phyloP scores from a whole-genome alignment of 1,140 invertebrate species.

The Thalassaphorura encarpata region DNA sequence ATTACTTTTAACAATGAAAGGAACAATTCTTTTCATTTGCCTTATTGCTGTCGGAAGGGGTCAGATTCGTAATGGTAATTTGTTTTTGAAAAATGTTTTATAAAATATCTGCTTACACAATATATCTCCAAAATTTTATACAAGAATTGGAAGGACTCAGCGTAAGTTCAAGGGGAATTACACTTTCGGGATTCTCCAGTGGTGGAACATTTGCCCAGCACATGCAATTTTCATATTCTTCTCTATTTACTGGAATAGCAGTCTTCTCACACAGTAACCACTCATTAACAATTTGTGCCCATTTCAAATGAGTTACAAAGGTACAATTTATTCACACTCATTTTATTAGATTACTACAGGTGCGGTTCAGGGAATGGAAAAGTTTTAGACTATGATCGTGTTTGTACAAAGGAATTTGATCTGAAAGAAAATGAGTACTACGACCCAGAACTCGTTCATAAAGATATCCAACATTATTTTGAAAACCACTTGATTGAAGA shows the following conservation, averaged over 20 bases:
- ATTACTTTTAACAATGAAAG: no score
- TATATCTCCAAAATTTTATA: no score
- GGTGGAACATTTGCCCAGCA: slow-evolving; percentile 27
- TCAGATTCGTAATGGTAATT: no score
- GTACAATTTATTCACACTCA: background rate
- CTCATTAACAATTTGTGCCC: background rate
- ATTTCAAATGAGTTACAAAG: background rate
- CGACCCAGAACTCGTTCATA: background rate
- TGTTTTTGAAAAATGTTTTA: no score
- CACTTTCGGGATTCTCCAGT: slow-evolving; percentile 20
- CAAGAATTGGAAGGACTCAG: no score
- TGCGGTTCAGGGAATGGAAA: slow-evolving; percentile 14
- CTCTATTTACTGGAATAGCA: slow-evolving; percentile 18
- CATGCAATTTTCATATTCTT: slow-evolving; percentile 15
- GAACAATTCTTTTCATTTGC: no score
- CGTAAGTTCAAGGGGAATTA: no score
- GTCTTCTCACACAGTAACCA: slow-evolving; percentile 27
- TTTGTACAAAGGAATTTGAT: slow-evolving; percentile 14
- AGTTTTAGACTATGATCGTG: slow-evolving; percentile 13
- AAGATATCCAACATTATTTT: slow-evolving; percentile 17
- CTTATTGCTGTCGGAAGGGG: no score
- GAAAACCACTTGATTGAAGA: slow-evolving; percentile 7
- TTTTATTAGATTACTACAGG: slow-evolving; percentile 19
- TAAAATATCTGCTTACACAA: no score
- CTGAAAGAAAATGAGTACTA: background rate